Evolutionary conservation across 2,888 invertebrate species (phyloP), one percentile per base, ranked within the genome.

Genomic region (Synergus gifuensis): DNA sequence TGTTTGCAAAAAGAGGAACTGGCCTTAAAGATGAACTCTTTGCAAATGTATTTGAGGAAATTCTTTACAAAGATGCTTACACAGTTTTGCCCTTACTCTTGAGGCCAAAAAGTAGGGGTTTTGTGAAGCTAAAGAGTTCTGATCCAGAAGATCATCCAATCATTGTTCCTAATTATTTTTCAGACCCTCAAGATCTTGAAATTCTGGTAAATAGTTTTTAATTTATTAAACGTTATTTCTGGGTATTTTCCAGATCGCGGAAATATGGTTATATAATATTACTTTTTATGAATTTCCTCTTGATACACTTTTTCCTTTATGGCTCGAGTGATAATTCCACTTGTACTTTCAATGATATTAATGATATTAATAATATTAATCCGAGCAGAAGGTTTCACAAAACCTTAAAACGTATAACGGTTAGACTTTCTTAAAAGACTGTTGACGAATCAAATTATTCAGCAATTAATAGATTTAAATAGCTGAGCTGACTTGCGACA

Each of bases 101-200:
- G 87, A 93, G 97, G 77, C 97, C 97, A 0, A 94, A 93, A 83
- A 97, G 97, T 86, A 93, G 95, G 66, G 97, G 97, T 0, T 94
- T 93, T 84, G 89, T 97, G 16, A 93, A 94, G 84, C 92, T 99
- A 1, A 94, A 93, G 85, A 95, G 96, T 73, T 93, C 93, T 0
- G 94, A 97, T 89, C 96, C 98, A 0, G 93, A 94, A 78, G 94
- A 95, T 0, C 95, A 96, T 84, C 98, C 98, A 0, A 91, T 95
- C n/a, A 97, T 99, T 81, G 96, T 96, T 91, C 96, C 98, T 0
- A 98, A 98, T 91, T 98, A 98, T 91, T 96, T 95, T 87, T 92
- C 94, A 0, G 94, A 97, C 87, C 95, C 95, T 0, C 92, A 94
- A 54, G 98, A 98, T 89, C 89, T 97, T 36, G 94, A 94, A 85